Percentiles rank a stretch among this genome's conserved stretches.
Conservation (phyloP, 1,140 invertebrate species). For the Drosophila ambigua region DNA sequence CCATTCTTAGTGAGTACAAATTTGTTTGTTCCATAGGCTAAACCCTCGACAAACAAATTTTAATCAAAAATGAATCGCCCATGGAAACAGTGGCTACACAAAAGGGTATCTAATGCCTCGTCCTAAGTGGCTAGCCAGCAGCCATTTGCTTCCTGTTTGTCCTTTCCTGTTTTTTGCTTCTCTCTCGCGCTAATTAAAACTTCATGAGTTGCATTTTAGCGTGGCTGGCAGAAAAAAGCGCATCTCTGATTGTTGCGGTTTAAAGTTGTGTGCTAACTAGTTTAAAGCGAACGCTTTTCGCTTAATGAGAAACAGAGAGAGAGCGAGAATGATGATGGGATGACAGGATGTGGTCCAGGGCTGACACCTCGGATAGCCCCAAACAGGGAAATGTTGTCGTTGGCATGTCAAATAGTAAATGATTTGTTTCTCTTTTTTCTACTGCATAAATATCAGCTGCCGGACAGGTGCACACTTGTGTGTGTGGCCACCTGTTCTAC, state of each 20-base stretch:
- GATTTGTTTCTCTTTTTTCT: conserved; percentile 51
- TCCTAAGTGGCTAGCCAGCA: no score
- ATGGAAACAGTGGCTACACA: no score
- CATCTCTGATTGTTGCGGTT: conserved; percentile 41
- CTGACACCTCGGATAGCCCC: background rate
- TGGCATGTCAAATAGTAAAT: conserved; percentile 54
- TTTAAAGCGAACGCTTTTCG: conserved; percentile 34
- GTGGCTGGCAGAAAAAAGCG: conserved; percentile 19
- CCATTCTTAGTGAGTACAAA: no score
- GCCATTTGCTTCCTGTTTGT: conserved; percentile 1
- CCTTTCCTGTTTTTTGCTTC: conserved; percentile 17
- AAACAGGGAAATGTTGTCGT: conserved; percentile 17
- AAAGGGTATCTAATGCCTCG: no score
- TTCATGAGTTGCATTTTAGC: conserved; percentile 60
- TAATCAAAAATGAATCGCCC: no score
- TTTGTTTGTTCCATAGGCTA: no score
- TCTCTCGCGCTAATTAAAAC: conserved; percentile 61
- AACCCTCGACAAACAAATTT: no score
- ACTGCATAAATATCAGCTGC: conserved; percentile 38
- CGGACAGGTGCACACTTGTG: background rate
- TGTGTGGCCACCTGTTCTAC: conserved; percentile 17
- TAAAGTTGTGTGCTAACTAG: conserved; percentile 40
- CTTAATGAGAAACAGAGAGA: conserved; percentile 5
- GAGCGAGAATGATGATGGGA: no score
- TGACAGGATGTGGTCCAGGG: background rate